These are phyloP conservation scores for Spilogale gracilis DNA, from an alignment of 2,113 vertebrate genomes.

Conservation along the genomic window DNA sequence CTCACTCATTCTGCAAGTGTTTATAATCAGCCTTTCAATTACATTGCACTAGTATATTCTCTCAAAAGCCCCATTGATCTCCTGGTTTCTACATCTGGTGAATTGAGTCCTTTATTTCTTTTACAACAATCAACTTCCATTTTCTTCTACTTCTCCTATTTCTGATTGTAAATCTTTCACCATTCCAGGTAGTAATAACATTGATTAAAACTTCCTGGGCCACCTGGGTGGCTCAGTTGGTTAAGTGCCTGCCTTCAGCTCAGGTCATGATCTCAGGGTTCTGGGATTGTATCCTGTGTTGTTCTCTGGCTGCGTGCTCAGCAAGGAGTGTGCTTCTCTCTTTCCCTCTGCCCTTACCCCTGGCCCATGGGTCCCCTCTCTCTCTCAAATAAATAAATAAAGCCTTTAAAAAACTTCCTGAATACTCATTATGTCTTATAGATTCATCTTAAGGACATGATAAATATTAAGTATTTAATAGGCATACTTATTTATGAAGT, in stretches of 20 bases:
- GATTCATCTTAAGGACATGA: neutral
- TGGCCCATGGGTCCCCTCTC: neutral
- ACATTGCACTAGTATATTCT: neutral
- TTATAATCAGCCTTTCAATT: neutral
- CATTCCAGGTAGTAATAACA: neutral
- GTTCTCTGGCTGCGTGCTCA: neutral
- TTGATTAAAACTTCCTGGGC: neutral
- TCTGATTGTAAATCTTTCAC: neutral
- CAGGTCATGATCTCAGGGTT: neutral
- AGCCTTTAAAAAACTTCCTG: neutral
- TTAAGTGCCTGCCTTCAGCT: neutral
- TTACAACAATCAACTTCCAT: neutral
- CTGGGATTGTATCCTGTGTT: neutral
- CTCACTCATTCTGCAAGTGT: neutral
- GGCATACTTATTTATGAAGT: neutral
- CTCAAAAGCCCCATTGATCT: neutral
- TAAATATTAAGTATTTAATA: constrained; percentile 6
- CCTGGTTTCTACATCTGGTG: neutral
- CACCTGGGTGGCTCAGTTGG: neutral
- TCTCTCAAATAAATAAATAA: neutral
- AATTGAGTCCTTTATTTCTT: neutral
- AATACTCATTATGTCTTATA: neutral
- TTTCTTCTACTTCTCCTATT: neutral
- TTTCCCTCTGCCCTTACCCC: neutral
- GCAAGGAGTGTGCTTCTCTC: neutral